Conservation (phyloP, 2,888 invertebrate genomes). For the Polylopha cassiicola region DNA sequence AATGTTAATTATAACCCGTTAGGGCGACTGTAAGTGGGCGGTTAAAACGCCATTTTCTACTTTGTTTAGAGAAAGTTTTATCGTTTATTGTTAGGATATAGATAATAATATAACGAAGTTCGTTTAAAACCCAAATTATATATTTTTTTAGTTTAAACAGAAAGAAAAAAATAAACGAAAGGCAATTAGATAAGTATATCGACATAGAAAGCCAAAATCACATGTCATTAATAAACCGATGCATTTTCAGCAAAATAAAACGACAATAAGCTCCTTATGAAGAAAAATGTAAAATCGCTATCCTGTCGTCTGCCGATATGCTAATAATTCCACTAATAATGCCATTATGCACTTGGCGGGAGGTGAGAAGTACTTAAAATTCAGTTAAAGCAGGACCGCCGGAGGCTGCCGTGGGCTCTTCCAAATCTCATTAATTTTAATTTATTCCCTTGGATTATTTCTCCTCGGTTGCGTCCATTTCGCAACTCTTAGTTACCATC, state of each 20-base stretch:
- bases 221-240: no score
- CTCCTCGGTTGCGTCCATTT: constrained; percentile 18
- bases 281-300: no score
- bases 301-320: neutral
- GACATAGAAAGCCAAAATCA: no score
- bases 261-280: no score
- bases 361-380: constrained; percentile 22
- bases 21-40: constrained; percentile 4
- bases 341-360: constrained; percentile 22
- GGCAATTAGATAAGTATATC: no score
- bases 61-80: neutral
- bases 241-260: no score
- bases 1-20: constrained; percentile 21
- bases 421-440: constrained; percentile 23
- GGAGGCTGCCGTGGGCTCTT: constrained; percentile 12
- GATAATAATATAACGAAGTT: neutral
- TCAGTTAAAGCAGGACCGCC: constrained; percentile 22
- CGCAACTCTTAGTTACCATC: constrained; percentile 20
- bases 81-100: neutral
- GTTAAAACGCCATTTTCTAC: neutral
- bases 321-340: constrained; percentile 19
- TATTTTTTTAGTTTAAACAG: no score
- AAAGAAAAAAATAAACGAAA: no score
- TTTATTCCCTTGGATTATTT: constrained; percentile 22
- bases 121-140: no score